Base-by-base conservation (phyloP, 2,113 vertebrate species). In the Asarcornis scutulata region DNA sequence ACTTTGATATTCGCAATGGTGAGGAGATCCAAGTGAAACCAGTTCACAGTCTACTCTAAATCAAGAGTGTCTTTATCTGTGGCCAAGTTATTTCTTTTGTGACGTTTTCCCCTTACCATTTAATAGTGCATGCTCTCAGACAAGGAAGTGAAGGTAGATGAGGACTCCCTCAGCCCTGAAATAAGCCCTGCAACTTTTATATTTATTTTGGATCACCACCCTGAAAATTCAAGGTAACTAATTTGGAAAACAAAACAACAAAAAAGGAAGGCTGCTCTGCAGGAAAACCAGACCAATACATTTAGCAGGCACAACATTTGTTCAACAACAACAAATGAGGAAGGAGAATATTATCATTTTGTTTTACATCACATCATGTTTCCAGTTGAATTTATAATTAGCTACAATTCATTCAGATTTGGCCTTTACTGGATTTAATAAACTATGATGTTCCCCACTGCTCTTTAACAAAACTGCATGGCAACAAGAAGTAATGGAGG, bases 321-420 rank as follows among this genome's bases (percentile, higher is more conserved):
- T 22, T 50, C 11, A 69, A 71, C 17, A 56, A 59, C 26, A 85
- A 63, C 17, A 84, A 71, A 29, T 27, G n/a, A 85, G 44, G 56
- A 83, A 91, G 21, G 8, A 13, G 23, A 94, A 83, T 31, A 58
- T 36, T 83, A 52, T 68, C 38, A 71, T 69, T 83, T 75, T 85
- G 31, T 18, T 83, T 86, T 72, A 84, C 21, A 83, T 72, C 73
- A 89, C 36, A 88, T 58, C 36, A 29, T 32, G n/a, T 93, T 89
- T 96, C 85, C 94, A 81, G 91, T 32, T 77, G 67, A 91, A 88
- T 91, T 88, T 93, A 46, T 88, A 97, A 95, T 96, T 90, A 96
- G 34, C 53, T 72, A 27, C n/a, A 83, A 59, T 94, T 91, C 90
- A 95, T 83, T 96, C 40, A 96, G 90, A 96, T 86, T 93, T 94